A percentile compares a stretch with the other conserved stretches of the same genome.
phyloP scores from a whole-genome alignment of 1,140 invertebrate genomes.

The Notospermus geniculatus region DNA sequence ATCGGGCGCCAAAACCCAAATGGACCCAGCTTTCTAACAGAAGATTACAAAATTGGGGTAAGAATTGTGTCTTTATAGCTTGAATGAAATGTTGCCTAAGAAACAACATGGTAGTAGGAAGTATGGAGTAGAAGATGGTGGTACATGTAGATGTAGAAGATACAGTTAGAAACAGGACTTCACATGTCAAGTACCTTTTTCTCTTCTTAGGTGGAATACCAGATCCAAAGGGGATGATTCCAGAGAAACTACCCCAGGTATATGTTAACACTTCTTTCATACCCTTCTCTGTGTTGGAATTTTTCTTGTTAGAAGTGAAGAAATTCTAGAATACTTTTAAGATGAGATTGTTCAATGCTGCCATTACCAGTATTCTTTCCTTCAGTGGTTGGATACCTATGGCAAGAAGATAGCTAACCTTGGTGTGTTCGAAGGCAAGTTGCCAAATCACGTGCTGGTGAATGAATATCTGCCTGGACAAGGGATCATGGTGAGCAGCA shows the following conservation, averaged over 20 bases:
- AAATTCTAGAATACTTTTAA: too few relatives aligned
- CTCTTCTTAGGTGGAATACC: slow-evolving; percentile 70
- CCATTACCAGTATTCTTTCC: slow-evolving; percentile 32
- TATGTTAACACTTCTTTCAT: too few relatives aligned
- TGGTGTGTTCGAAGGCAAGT: slow-evolving; percentile 72
- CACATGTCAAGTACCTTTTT: slow-evolving; percentile 25
- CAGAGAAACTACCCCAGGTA: slow-evolving; percentile 80
- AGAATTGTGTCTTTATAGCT: slow-evolving; percentile 1
- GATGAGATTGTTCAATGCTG: too few relatives aligned
- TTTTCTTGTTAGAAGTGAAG: too few relatives aligned
- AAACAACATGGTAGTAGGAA: too few relatives aligned
- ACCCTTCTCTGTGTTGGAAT: too few relatives aligned
- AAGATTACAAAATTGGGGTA: slow-evolving; percentile 92
- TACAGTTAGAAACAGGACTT: too few relatives aligned
- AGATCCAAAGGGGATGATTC: slow-evolving; percentile 89
- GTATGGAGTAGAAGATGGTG: too few relatives aligned
- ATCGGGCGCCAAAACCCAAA: slow-evolving; percentile 84
- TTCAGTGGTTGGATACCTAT: slow-evolving; percentile 77
- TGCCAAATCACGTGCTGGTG: slow-evolving; percentile 90
- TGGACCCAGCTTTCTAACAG: slow-evolving; percentile 92
- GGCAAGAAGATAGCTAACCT: slow-evolving; percentile 72
- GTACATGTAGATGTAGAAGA: too few relatives aligned
- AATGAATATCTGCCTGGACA: slow-evolving; percentile 94
- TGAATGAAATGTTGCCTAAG: too few relatives aligned
- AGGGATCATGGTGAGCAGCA: slow-evolving; percentile 59